Evolutionary conservation across 2,888 invertebrate genomes (phyloP).

Genomic region (Sabatieria punctata): DNA sequence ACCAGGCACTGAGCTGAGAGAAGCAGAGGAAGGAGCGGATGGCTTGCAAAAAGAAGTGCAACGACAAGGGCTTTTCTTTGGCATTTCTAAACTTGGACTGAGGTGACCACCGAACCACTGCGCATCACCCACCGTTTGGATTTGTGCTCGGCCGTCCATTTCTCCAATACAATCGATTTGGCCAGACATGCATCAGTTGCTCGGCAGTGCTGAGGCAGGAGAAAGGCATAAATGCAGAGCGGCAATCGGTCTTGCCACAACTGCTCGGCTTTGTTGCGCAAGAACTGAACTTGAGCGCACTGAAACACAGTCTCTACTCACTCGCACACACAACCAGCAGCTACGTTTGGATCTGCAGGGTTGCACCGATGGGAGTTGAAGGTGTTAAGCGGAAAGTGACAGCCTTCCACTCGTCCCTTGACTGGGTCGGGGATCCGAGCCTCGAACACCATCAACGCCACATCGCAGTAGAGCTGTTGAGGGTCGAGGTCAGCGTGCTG

Average conservation of each 20-base stretch:
- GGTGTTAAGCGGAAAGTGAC: constrained; percentile 41
- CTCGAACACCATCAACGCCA: constrained; percentile 47
- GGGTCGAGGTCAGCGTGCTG: constrained; percentile 35
- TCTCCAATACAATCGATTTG: constrained; percentile 47
- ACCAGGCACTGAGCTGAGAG: constrained; percentile 89
- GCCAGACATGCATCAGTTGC: constrained; percentile 34
- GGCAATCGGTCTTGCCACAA: constrained; percentile 36
- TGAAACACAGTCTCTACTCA: neutral
- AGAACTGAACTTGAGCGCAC: neutral
- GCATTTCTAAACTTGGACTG: constrained; percentile 9
- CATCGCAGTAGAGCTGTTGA: constrained; percentile 40
- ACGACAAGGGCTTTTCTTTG: constrained; percentile 18
- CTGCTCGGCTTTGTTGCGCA: neutral
- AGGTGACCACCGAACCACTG: neutral
- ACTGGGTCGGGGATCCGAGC: constrained; percentile 41
- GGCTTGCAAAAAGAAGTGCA: constrained; percentile 64
- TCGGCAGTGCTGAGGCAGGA: constrained; percentile 52
- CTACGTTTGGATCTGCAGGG: neutral
- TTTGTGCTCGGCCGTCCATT: constrained; percentile 57
- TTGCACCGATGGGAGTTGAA: neutral
- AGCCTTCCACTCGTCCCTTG: constrained; percentile 50
- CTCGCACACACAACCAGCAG: neutral
- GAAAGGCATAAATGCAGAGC: constrained; percentile 59
- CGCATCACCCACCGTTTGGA: constrained; percentile 41
- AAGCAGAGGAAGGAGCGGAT: constrained; percentile 86